phyloP scores from a whole-genome alignment of 2,113 vertebrate genomes.

The Gorsachius goisagi region DNA sequence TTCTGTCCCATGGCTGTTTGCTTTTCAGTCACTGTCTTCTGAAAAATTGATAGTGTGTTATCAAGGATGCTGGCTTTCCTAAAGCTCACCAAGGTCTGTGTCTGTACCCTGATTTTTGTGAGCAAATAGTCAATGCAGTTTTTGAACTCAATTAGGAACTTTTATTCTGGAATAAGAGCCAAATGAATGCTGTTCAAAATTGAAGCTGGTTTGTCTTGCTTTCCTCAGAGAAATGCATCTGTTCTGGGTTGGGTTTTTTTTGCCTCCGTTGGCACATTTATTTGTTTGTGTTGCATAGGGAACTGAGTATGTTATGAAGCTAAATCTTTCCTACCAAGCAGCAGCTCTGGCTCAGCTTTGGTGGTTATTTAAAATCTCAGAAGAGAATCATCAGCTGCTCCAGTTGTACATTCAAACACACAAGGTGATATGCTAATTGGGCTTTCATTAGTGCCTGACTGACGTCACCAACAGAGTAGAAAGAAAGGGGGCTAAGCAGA shows the following conservation, averaged over 20 bases:
- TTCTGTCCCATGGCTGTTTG: background rate
- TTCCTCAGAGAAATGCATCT: conserved; percentile 1
- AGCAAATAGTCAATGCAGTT: background rate
- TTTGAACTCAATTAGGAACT: background rate
- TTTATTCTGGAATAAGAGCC: background rate
- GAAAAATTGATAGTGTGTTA: background rate
- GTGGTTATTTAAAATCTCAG: conserved; percentile 41
- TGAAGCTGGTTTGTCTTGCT: background rate
- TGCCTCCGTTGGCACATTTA: background rate
- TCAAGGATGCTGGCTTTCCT: background rate
- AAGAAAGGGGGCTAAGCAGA: conserved; percentile 2
- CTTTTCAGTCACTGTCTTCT: background rate
- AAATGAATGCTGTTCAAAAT: background rate
- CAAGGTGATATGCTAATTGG: conserved; percentile 50
- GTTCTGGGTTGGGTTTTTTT: background rate
- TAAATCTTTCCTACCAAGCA: conserved; percentile 25
- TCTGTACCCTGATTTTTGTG: background rate
- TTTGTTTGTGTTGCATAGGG: conserved; percentile 12
- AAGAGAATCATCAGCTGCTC: conserved; percentile 33
- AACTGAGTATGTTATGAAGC: background rate
- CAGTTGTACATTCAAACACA: conserved; percentile 10
- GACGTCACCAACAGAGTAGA: conserved; percentile 11
- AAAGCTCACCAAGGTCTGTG: background rate
- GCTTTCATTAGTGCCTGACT: conserved; percentile 35
- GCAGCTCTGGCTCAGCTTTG: background rate